Base-by-base conservation (phyloP, 1,140 invertebrate genomes). In the Tetraneura akinire region DNA sequence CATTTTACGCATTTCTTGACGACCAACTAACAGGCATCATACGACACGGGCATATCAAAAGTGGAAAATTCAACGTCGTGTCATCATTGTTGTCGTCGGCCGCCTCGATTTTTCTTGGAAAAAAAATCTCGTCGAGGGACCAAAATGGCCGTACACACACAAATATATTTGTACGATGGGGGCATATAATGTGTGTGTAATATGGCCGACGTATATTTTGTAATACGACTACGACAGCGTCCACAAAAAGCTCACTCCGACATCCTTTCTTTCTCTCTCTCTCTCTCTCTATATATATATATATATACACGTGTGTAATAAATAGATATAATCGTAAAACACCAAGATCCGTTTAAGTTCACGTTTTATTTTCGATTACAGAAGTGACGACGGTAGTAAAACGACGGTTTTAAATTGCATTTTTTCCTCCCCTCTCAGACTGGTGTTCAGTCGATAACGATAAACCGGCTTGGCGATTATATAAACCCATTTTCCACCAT, bases 351-450 rank as follows among this genome's bases (percentile, higher is more conserved):
- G 23, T 26, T 51, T 32, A 51, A 53, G 47, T 73, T 23, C 26
- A 18, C 49, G 26, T 73, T 73, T 73, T 32, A 37, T 73, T 73
- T 73, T 51, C 70, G 45, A 53, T 53, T 53, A 53, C 26, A 37
- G 13, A 64, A 64, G 29, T 29, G 23, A 10, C 21, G 64, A 23
- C 21, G 66, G 42, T 47, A 68, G 37, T 68, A 68, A 68, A 68
- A 68, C 42, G 42, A 37, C 66, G 66, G 32, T 45, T 68, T 68
- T 45, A 68, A 68, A 68, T 68, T 68, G 47, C 37, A 23, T 68
- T 68, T 68, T 68, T 37, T 37, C 8, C 8, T 37, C 8, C 8
- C 8, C 32, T 37, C 8, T 68, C 66, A 45, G 1, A 23, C 64
- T 14, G 1, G 11, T 16, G 37, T 13, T 62, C 42, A 14, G 37